Conservation (phyloP, 2,888 invertebrate genomes). For the Laspeyria flexula region DNA sequence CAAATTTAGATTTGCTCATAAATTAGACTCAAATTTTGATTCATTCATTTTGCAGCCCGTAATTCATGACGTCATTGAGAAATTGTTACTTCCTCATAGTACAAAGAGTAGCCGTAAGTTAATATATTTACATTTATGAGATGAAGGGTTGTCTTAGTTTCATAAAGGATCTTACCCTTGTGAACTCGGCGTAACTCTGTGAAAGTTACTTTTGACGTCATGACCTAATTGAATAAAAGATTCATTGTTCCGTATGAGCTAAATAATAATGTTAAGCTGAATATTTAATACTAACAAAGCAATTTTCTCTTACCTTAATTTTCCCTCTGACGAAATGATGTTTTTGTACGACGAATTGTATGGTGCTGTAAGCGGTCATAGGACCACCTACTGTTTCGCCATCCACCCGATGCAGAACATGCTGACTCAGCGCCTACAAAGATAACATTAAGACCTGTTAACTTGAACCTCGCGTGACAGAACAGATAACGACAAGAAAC, state of each 20-base stretch:
- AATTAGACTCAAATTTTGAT: not conserved
- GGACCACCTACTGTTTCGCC: constrained; percentile 65
- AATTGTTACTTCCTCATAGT: not conserved
- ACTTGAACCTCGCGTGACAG: constrained; percentile 35
- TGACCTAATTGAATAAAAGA: not conserved
- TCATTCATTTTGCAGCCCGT: too few species aligned
- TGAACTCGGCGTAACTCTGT: not conserved
- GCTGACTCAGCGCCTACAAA: constrained; percentile 71
- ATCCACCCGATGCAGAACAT: constrained; percentile 77
- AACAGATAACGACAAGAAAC: constrained; percentile 32
- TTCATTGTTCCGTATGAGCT: not conserved
- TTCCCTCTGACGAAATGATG: constrained; percentile 75
- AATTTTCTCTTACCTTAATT: constrained; percentile 63
- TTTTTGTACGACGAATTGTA: constrained; percentile 76
- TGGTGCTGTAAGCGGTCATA: constrained; percentile 78
- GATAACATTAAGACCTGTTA: constrained; percentile 36
- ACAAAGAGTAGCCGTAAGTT: not conserved
- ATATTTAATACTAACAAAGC: not conserved
- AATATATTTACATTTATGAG: not conserved
- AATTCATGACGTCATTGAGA: too few species aligned
- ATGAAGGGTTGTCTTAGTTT: not conserved
- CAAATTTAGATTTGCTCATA: too few species aligned
- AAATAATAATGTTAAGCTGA: not conserved
- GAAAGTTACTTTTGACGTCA: not conserved
- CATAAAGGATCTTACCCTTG: too few species aligned